phyloP scores from a whole-genome alignment of 2,113 vertebrate genomes.

The Orycteropus afer region DNA sequence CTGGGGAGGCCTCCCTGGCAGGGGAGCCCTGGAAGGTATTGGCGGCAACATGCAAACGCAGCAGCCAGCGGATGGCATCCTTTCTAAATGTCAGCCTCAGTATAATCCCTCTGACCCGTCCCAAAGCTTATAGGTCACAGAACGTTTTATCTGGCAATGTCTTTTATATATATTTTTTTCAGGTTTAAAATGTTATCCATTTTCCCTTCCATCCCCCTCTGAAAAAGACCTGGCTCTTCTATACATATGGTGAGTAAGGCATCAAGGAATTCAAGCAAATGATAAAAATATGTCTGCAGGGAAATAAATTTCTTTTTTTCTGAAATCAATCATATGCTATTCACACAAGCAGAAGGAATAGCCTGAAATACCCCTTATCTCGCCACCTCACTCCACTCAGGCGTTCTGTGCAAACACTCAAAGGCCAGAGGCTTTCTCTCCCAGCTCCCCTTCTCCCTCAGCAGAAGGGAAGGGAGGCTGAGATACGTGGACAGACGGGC shows the following conservation, averaged over 20 bases:
- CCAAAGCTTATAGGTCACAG: slow-evolving; percentile 78
- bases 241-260: slow-evolving; percentile 60
- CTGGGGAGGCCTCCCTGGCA: slow-evolving; percentile 25
- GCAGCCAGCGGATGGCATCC: slow-evolving; percentile 68
- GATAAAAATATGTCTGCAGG: slow-evolving; percentile 76
- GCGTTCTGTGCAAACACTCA: slow-evolving; percentile 66
- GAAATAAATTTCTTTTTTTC: slow-evolving; percentile 78
- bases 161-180: slow-evolving; percentile 55
- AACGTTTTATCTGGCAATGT: slow-evolving; percentile 76
- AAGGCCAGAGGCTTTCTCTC: slow-evolving; percentile 57
- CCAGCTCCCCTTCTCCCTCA: neutral
- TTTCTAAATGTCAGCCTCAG: slow-evolving; percentile 81
- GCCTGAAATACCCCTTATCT: slow-evolving; percentile 70
- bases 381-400: slow-evolving; percentile 65
- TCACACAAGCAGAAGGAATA: slow-evolving; percentile 77
- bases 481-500: neutral
- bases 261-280: slow-evolving; percentile 81
- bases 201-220: slow-evolving; percentile 50
- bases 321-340: slow-evolving; percentile 81
- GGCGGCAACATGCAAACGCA: slow-evolving; percentile 62
- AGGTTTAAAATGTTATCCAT: slow-evolving; percentile 70
- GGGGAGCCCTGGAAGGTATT: slow-evolving; percentile 14
- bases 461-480: neutral
- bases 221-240: slow-evolving; percentile 54
- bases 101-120: slow-evolving; percentile 79